Evolutionary conservation across 2,888 invertebrate genomes (phyloP), one percentile per base, ranked within the genome.

Genomic region (Aricia artaxerxes): DNA sequence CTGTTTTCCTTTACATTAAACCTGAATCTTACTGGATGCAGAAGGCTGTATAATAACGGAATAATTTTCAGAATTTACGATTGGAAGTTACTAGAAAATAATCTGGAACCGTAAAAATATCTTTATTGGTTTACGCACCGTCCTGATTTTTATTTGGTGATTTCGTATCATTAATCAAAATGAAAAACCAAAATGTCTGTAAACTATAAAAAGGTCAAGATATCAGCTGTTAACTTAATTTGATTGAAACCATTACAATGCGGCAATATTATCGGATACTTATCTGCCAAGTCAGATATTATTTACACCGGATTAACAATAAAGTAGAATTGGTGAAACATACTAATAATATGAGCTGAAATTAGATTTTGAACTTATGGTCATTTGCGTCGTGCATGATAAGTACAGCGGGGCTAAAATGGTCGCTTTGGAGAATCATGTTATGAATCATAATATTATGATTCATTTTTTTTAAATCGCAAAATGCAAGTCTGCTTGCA

Each of bases 1-100:
- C 84, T 83, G 83, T 83, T 83, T 82, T 82, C 79, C 80, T 80
- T 80, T 79, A 80, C 82, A 79, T 73, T 82, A 79, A 82, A 80
- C 80, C 80, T 82, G 77, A 82, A 76, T 76, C 53, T 57, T 13
- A 57, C 35, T 76, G 53, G 57, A 57, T 53, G 35, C 76, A 53
- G 16, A 69, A 76, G 11, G 35, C 24, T 31, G 53, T 53, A 76
- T 53, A n/a, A 44, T 24, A 69, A 35, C 69, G 35, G 69, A 69
- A 69, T 35, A 69, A 24, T 69, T 69, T 69, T 0, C 9, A 69
- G 5, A 69, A 35, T 69, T 69, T 35, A 69, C 13, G 69, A 69
- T 6, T 38, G 4, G 38, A 38, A 69, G 11, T 69, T 13, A 1
- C 35, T 16, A 5, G 35, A 35, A 69, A 69, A 35, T 35, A 35